Conservation (phyloP, 2,888 invertebrate species). For the Dromius quadrimaculatus region DNA sequence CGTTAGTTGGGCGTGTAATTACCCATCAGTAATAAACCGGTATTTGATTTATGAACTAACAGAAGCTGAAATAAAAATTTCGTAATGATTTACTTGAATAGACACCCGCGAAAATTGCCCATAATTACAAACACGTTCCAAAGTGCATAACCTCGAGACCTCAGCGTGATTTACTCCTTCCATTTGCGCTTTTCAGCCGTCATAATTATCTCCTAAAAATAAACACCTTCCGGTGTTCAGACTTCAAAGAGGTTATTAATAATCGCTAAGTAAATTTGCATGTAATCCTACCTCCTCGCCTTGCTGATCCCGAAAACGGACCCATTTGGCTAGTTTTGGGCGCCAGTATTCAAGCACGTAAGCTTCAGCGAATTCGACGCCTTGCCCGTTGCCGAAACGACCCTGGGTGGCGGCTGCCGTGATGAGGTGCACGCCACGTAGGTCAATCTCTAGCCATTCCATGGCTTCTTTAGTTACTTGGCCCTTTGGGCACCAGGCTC, state of each 20-base stretch:
- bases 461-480: constrained; percentile 82
- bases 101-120: no score
- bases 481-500: constrained; percentile 80
- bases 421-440: constrained; percentile 83
- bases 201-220: neutral
- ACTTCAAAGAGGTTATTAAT: constrained; percentile 6
- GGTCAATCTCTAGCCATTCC: constrained; percentile 86
- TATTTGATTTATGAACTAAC: no score
- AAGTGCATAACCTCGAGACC: no score
- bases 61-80: no score
- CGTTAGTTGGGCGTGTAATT: no score
- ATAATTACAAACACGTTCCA: no score
- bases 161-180: no score
- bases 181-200: neutral
- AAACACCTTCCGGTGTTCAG: neutral
- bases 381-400: constrained; percentile 91
- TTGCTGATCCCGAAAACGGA: constrained; percentile 79
- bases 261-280: no score
- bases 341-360: constrained; percentile 89
- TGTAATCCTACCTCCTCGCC: constrained; percentile 86
- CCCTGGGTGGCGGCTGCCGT: constrained; percentile 88
- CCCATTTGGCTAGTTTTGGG: constrained; percentile 83
- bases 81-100: no score
- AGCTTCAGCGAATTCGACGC: constrained; percentile 87
- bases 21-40: no score